phyloP scores from a whole-genome alignment of 2,888 invertebrate species.

The Limnephilus lunatus region DNA sequence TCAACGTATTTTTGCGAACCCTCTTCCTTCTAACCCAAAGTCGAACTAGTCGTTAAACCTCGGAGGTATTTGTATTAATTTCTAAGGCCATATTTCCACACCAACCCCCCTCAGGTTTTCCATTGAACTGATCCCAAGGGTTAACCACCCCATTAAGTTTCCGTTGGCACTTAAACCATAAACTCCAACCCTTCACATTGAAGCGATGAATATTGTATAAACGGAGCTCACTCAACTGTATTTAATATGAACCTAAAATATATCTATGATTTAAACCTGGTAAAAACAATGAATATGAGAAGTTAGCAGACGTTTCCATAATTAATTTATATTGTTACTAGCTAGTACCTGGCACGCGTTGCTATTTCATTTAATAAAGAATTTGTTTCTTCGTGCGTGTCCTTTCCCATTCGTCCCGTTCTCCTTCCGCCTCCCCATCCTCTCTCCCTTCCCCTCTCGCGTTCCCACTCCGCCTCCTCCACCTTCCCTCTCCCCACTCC shows the following conservation, averaged over 20 bases:
- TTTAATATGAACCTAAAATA: background rate
- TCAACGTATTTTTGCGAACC: background rate
- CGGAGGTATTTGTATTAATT: background rate
- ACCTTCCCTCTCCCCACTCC: no score
- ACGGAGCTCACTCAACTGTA: background rate
- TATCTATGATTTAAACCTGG: background rate
- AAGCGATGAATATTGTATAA: conserved; percentile 56
- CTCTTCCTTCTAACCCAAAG: background rate
- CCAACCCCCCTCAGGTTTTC: conserved; percentile 6
- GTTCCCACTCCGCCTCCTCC: no score
- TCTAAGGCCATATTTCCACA: background rate
- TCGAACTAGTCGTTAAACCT: no score
- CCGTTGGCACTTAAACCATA: conserved; percentile 4
- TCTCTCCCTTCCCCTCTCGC: no score
- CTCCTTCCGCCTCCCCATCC: no score
- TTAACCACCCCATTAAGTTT: conserved; percentile 34
- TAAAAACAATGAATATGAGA: background rate
- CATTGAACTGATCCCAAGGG: background rate
- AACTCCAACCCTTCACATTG: conserved; percentile 41
- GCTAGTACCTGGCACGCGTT: no score
- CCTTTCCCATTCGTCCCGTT: no score
- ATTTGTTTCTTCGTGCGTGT: no score
- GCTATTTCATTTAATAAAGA: no score
- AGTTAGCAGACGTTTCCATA: background rate
- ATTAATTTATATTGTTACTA: background rate